phyloP scores from a whole-genome alignment of 2,797 vertebrate species.

The Vespertilio murinus region DNA sequence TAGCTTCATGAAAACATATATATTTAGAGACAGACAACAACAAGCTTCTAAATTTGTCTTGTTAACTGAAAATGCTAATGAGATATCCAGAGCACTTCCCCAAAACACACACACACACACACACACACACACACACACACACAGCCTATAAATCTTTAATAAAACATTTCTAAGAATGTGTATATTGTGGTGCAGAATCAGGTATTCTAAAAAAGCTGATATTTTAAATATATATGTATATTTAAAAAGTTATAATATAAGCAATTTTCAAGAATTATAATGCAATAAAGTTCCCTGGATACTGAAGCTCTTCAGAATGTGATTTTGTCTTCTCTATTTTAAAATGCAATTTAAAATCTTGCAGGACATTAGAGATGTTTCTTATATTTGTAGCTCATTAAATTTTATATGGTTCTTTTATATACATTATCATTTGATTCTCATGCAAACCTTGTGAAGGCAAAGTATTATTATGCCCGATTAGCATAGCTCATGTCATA shows the following conservation, averaged over 20 bases:
- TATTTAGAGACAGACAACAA: neutral
- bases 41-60: neutral
- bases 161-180: neutral
- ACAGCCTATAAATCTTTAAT: neutral
- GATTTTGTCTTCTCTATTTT: constrained; percentile 68
- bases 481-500: constrained; percentile 34
- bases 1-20: neutral
- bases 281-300: constrained; percentile 68
- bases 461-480: constrained; percentile 21
- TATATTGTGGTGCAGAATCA: neutral
- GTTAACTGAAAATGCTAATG: neutral
- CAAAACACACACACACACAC: neutral
- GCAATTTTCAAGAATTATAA: constrained; percentile 68
- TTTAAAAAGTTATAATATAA: neutral
- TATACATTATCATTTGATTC: constrained; percentile 62
- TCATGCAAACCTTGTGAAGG: constrained; percentile 30
- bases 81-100: neutral
- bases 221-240: neutral
- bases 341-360: constrained; percentile 69
- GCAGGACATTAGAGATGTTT: constrained; percentile 65
- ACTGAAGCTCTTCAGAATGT: constrained; percentile 62
- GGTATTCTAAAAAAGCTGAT: constrained; percentile 40
- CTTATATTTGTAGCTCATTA: constrained; percentile 69
- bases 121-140: neutral
- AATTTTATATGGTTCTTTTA: constrained; percentile 68